Percentiles rank a stretch among this genome's conserved stretches.
These are phyloP conservation scores for Siderastrea siderea DNA, from an alignment of 92 coral and sea anemone species.

Conservation along the genomic window DNA sequence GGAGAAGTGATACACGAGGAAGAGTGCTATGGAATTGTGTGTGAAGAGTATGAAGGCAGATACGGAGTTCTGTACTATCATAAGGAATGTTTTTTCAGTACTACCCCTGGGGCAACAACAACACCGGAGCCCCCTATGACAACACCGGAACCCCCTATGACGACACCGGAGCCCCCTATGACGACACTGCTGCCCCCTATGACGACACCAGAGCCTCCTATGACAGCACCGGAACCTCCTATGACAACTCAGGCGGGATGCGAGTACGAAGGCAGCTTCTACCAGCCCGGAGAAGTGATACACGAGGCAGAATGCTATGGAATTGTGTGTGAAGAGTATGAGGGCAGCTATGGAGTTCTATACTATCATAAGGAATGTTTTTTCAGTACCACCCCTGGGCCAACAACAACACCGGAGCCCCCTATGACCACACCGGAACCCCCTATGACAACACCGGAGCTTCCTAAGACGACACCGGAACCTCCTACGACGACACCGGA, in stretches of 20 bases:
- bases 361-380: neutral
- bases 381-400: neutral
- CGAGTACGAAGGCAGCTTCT: neutral
- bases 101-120: too few species aligned
- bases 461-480: too few species aligned
- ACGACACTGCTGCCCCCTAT: too few species aligned
- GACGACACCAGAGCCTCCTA: neutral
- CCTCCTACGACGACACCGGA: too few species aligned
- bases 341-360: neutral
- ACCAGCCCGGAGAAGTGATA: constrained; percentile 3
- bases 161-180: too few species aligned
- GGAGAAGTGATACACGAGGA: constrained; percentile 10
- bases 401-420: too few species aligned
- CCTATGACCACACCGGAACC: too few species aligned
- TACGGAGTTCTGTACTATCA: neutral
- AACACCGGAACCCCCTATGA: too few species aligned
- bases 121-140: too few species aligned
- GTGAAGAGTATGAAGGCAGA: neutral
- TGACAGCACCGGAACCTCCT: neutral
- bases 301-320: neutral
- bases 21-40: neutral
- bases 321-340: neutral
- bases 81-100: neutral
- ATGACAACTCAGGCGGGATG: neutral
- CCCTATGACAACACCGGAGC: too few species aligned